phyloP scores from a whole-genome alignment of 2,797 vertebrate genomes.

The Glyptemys insculpta region DNA sequence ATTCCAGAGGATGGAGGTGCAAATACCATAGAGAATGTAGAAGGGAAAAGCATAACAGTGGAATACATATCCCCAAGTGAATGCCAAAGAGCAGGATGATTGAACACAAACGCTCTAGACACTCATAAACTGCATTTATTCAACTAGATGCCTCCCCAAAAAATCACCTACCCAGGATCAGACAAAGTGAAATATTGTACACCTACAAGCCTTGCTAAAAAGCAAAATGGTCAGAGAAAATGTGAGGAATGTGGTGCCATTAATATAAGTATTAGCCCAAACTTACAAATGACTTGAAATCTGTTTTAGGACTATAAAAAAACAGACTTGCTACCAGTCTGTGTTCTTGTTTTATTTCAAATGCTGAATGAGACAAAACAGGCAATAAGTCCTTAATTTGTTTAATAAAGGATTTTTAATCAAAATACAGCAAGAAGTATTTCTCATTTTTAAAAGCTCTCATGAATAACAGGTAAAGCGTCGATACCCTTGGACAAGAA shows the following conservation, averaged over 20 bases:
- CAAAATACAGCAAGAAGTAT: not conserved
- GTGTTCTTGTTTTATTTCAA: not conserved
- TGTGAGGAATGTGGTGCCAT: not conserved
- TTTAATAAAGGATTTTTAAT: slow-evolving; percentile 25
- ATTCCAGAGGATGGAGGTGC: not conserved
- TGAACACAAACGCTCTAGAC: not conserved
- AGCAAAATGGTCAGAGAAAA: not conserved
- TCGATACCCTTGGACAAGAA: not conserved
- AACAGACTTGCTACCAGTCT: not conserved
- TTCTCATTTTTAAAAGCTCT: not conserved
- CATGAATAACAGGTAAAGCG: not conserved
- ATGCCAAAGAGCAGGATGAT: not conserved
- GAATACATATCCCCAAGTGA: not conserved
- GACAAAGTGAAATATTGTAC: not conserved
- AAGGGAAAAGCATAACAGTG: not conserved
- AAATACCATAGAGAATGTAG: not conserved
- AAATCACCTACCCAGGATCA: not conserved
- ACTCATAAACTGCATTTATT: not conserved
- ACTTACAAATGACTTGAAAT: not conserved
- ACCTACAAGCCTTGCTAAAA: not conserved
- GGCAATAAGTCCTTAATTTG: not conserved
- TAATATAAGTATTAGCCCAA: not conserved
- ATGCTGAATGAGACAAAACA: slow-evolving; percentile 27
- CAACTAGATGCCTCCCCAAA: not conserved
- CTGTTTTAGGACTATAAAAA: not conserved